phyloP scores from a whole-genome alignment of 2,888 invertebrate species.

The Epicampocera succincta region DNA sequence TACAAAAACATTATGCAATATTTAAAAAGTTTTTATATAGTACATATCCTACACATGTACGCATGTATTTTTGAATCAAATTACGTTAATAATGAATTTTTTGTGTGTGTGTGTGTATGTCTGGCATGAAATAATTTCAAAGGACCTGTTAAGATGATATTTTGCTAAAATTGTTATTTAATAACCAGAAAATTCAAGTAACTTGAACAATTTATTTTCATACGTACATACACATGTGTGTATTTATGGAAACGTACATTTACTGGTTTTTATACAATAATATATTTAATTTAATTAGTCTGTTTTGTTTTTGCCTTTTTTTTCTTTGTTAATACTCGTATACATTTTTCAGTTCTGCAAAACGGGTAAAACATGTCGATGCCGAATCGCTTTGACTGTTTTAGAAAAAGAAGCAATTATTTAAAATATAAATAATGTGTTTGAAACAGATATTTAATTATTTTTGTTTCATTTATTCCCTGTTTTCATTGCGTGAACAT shows the following conservation, averaged over 20 bases:
- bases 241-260: not conserved
- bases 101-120: not conserved
- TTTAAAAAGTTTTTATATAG: too few species aligned
- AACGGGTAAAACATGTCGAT: constrained; percentile 48
- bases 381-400: not conserved
- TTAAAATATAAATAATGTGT: constrained; percentile 16
- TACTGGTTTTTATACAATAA: constrained; percentile 40
- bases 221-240: not conserved
- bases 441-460: constrained; percentile 13
- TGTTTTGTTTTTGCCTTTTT: not conserved
- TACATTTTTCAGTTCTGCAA: not conserved
- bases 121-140: constrained; percentile 1
- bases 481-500: not conserved
- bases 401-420: constrained; percentile 32
- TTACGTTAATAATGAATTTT: too few species aligned
- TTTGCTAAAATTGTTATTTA: constrained; percentile 34
- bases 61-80: not conserved
- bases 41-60: too few species aligned
- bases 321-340: too few species aligned
- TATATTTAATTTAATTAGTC: constrained; percentile 22
- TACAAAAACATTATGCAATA: too few species aligned
- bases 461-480: not conserved
- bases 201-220: constrained; percentile 19
- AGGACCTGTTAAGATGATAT: constrained; percentile 28
- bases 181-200: constrained; percentile 21